Percentiles rank a stretch among this genome's conserved stretches.
Conservation (phyloP, 2,888 invertebrate genomes). For the Anticlea derivata region DNA sequence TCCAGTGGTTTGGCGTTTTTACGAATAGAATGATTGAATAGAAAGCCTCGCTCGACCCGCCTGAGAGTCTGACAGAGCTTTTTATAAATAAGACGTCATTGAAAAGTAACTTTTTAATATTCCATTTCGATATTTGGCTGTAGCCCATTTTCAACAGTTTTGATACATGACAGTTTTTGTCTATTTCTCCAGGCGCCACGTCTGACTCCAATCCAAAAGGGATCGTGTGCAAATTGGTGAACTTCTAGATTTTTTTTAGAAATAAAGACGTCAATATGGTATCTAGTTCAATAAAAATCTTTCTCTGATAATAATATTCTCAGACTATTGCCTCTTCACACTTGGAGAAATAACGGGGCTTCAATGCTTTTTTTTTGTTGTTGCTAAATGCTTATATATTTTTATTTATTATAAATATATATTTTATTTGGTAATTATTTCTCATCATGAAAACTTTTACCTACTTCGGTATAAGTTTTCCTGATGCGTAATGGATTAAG, state of each 20-base stretch:
- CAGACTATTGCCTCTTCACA: too few relatives aligned
- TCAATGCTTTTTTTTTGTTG: too few relatives aligned
- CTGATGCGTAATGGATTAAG: too few relatives aligned
- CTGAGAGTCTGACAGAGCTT: slow-evolving; percentile 53
- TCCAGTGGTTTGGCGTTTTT: slow-evolving; percentile 34
- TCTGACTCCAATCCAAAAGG: slow-evolving; percentile 14
- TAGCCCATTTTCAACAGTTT: slow-evolving; percentile 30
- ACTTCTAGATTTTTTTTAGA: slow-evolving; percentile 29
- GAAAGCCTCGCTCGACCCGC: slow-evolving; percentile 43
- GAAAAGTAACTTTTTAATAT: slow-evolving; percentile 28
- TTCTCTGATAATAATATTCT: too few relatives aligned
- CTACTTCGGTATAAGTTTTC: too few relatives aligned
- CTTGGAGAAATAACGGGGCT: too few relatives aligned
- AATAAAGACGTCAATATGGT: slow-evolving; percentile 14
- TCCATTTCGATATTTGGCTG: slow-evolving; percentile 27
- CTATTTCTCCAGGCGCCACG: slow-evolving; percentile 20
- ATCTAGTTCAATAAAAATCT: slow-evolving; percentile 1
- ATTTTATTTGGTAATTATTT: too few relatives aligned
- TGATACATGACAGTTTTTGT: slow-evolving; percentile 30
- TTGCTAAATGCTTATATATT: too few relatives aligned
- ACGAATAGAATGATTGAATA: slow-evolving; percentile 35
- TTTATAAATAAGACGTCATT: slow-evolving; percentile 56
- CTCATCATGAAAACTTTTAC: too few relatives aligned
- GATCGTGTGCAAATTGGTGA: slow-evolving; percentile 32
- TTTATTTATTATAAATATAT: too few relatives aligned